These are phyloP conservation scores for Psephotus haematonotus DNA, from an alignment of 2,113 vertebrate species.

Conservation along the genomic window DNA sequence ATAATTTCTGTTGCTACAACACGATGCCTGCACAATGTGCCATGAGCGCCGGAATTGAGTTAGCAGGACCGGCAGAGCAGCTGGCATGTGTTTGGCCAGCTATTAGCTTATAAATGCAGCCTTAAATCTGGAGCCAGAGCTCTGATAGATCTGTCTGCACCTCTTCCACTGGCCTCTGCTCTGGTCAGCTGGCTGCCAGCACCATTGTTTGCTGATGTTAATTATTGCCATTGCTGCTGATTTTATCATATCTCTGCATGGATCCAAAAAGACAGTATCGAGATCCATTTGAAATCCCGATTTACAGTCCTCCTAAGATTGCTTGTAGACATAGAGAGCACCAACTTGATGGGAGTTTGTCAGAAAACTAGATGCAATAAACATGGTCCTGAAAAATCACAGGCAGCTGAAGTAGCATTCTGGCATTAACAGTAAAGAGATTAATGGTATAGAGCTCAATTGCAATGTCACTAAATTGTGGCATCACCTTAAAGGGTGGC, in stretches of 20 bases:
- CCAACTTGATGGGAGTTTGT: neutral
- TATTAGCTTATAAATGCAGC: constrained; percentile 1
- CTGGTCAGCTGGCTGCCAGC: neutral
- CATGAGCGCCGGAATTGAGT: neutral
- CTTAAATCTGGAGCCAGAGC: constrained; percentile 44
- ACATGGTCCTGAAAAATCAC: neutral
- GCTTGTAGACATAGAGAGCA: neutral
- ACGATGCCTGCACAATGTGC: neutral
- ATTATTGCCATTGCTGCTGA: neutral
- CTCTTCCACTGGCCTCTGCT: neutral
- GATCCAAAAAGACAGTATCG: neutral
- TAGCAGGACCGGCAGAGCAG: neutral
- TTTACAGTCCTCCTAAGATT: neutral
- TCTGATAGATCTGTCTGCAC: constrained; percentile 29
- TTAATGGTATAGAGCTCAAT: neutral
- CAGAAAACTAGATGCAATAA: neutral
- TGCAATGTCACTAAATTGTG: neutral
- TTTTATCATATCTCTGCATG: neutral
- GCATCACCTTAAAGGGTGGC: neutral
- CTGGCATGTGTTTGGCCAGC: neutral
- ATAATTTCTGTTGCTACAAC: neutral
- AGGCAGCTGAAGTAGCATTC: neutral
- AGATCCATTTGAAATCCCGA: neutral
- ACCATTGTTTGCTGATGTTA: neutral
- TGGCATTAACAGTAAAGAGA: neutral